Percentiles rank a stretch among this genome's conserved stretches.
phyloP scores from a whole-genome alignment of 2,113 vertebrate species.

The Spea bombifrons region DNA sequence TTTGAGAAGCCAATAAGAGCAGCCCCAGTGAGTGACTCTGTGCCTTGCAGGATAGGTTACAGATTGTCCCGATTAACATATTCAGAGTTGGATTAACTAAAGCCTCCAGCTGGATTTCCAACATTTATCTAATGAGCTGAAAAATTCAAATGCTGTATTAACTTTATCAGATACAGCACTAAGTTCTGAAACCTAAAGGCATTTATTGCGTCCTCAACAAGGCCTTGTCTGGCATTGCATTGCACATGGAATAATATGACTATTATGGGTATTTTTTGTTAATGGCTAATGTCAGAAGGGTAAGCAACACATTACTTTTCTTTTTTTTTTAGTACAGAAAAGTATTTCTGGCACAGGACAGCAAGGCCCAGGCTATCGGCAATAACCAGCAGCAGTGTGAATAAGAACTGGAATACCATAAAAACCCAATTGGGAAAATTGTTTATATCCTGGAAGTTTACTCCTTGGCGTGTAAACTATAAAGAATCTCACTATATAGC shows the following conservation, averaged over 20 bases:
- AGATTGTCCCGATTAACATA: slow-evolving; percentile 47
- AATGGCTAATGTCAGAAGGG: neutral
- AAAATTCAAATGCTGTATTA: slow-evolving; percentile 46
- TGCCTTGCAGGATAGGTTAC: slow-evolving; percentile 44
- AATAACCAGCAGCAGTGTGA: too few relatives aligned
- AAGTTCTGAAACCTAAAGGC: slow-evolving; percentile 43
- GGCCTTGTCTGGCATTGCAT: slow-evolving; percentile 16
- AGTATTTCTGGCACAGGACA: too few relatives aligned
- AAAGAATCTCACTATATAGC: too few relatives aligned
- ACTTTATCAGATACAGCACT: slow-evolving; percentile 44
- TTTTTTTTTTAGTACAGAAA: too few relatives aligned
- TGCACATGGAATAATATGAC: slow-evolving; percentile 30
- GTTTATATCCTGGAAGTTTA: too few relatives aligned
- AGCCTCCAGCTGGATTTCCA: slow-evolving; percentile 45
- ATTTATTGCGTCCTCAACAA: slow-evolving; percentile 37
- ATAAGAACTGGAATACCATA: too few relatives aligned
- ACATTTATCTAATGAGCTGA: slow-evolving; percentile 44
- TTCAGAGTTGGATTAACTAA: slow-evolving; percentile 47
- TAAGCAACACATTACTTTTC: too few relatives aligned
- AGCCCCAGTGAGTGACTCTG: slow-evolving; percentile 23
- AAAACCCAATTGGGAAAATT: too few relatives aligned
- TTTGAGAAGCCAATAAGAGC: slow-evolving; percentile 25
- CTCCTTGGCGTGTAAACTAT: too few relatives aligned
- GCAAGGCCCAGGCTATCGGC: too few relatives aligned
- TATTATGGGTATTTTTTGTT: neutral